Evolutionary conservation across 2,888 invertebrate genomes (phyloP), one percentile per base, ranked within the genome.

Genomic region (Scaeva pyrastri): DNA sequence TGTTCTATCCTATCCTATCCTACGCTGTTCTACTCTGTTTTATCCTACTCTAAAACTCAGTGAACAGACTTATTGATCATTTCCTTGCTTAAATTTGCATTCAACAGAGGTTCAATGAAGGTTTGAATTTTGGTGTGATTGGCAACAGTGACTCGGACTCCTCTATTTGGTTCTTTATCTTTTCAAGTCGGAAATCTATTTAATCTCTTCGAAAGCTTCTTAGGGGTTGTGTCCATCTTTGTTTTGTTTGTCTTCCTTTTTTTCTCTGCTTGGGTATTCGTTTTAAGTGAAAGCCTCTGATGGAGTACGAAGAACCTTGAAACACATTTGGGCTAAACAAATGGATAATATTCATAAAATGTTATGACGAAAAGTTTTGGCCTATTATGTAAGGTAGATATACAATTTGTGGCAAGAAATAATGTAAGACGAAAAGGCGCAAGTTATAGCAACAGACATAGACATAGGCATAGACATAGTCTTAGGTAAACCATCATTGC

Each of bases 321-420:
- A 76, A 81, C 62, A 80, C 85, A 85, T 85, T 85, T 81, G 81
- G 80, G 76, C 68, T 43, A 76, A 72, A 60, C 60, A 68, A 81
- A 76, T 81, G 68, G 81, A 85, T 85, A 81, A 86, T 86, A 81
- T 74, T 86, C 85, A 81, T 81, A 81, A 86, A 86, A 86, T 77
- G 77, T 86, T 81, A 86, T 74, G 85, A 73, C 43, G 41, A 31
- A 23, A 70, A 62, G 62, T 78, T 62, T 68, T 56, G 36, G 14
- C 12, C 36, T 72, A 26, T 58, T 72, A 16, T 39, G 1, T n/a
- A 23, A 26, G 36, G 23, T 36, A 52, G 21, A 14, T n/a, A 26
- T 52, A 60, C 60, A 60, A 60, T 60, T 68, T 68, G 68, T 52
- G 68, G 68, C 39, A 52, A 68, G 68, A 7, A 68, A 56, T 52